Percentiles rank a stretch among this genome's conserved stretches.
Evolutionary conservation across 2,797 vertebrate species (phyloP).

Genomic region (Spea hammondii): DNA sequence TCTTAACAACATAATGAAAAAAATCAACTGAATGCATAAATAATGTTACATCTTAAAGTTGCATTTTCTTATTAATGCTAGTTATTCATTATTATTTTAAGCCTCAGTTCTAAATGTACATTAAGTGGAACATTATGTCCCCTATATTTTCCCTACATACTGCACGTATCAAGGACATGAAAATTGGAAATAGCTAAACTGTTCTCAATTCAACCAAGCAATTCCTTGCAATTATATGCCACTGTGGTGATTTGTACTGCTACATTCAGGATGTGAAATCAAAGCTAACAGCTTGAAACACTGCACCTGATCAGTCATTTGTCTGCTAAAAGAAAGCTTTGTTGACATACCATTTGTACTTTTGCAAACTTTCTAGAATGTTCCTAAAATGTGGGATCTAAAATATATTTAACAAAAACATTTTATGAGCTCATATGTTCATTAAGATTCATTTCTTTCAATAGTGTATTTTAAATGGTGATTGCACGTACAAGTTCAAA

Average conservation of each 20-base stretch:
- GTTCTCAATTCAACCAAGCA: conserved; percentile 37
- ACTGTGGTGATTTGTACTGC: conserved; percentile 49
- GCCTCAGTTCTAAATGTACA: not conserved
- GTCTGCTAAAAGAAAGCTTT: conserved; percentile 47
- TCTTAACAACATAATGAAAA: no score
- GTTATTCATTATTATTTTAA: conserved; percentile 21
- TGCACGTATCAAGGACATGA: conserved; percentile 45
- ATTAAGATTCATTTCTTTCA: conserved; percentile 32
- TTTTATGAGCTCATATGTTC: conserved; percentile 37
- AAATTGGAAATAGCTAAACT: conserved; percentile 52
- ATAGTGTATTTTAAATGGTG: conserved; percentile 27
- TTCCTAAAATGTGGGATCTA: conserved; percentile 41
- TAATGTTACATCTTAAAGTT: not conserved
- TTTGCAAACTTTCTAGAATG: conserved; percentile 51
- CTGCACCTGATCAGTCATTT: conserved; percentile 39
- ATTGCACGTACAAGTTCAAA: conserved; percentile 18
- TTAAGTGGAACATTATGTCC: conserved; percentile 34
- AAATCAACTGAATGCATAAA: no score
- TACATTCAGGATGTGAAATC: conserved; percentile 53
- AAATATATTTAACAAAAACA: conserved; percentile 31
- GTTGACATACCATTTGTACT: conserved; percentile 52
- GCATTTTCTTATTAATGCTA: conserved; percentile 9
- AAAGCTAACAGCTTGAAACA: conserved; percentile 55
- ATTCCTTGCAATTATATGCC: conserved; percentile 42
- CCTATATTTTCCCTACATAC: conserved; percentile 36